Percentiles rank a stretch among this genome's conserved stretches.
phyloP scores from a whole-genome alignment of 2,888 invertebrate genomes.

The Lasioglossum malachurum region DNA sequence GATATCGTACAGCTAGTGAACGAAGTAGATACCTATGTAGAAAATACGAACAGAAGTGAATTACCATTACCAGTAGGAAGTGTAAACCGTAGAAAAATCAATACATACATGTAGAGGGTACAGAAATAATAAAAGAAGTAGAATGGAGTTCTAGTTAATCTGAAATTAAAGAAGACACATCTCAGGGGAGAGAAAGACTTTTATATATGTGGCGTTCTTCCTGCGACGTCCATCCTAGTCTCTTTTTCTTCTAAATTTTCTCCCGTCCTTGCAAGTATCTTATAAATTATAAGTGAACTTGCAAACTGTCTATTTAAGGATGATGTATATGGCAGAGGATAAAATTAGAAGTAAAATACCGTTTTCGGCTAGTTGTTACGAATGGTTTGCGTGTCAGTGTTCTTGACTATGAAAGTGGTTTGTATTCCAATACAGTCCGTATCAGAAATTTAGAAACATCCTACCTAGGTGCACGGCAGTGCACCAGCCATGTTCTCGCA shows the following conservation, averaged over 20 bases:
- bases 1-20: constrained; percentile 8
- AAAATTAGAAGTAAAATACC: not conserved
- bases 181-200: not conserved
- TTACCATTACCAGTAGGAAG: not conserved
- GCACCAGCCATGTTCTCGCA: too few relatives aligned
- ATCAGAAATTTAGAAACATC: too few relatives aligned
- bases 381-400: not conserved
- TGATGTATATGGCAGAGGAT: not conserved
- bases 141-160: not conserved
- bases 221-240: not conserved
- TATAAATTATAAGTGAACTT: not conserved
- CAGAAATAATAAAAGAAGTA: not conserved
- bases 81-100: not conserved
- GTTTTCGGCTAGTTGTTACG: not conserved
- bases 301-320: constrained; percentile 1
- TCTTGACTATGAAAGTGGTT: not conserved
- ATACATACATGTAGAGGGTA: not conserved
- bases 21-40: not conserved
- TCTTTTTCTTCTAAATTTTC: not conserved
- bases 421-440: not conserved
- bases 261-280: not conserved
- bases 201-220: not conserved
- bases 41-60: not conserved
- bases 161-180: not conserved
- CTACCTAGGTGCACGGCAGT: too few relatives aligned